These are phyloP conservation scores for Ferdinandea cuprea DNA, from an alignment of 2,888 invertebrate species.

Conservation along the genomic window DNA sequence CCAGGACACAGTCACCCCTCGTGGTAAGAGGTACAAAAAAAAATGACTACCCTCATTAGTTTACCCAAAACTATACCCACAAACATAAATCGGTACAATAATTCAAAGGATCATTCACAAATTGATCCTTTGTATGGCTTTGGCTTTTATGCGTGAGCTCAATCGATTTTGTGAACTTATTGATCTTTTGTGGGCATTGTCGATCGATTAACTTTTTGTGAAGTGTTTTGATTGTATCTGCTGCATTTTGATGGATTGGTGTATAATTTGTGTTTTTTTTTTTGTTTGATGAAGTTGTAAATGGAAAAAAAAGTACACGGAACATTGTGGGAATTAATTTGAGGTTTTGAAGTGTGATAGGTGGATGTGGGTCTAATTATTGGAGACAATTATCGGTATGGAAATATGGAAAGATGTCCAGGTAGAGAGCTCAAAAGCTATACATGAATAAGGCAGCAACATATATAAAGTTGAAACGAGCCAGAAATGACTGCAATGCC, in stretches of 20 bases:
- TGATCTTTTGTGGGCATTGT: conserved; percentile 48
- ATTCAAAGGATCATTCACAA: conserved; percentile 44
- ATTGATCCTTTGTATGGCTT: conserved; percentile 42
- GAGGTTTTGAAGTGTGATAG: no score
- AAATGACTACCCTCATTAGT: conserved; percentile 58
- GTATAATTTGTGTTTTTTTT: no score
- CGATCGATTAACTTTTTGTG: conserved; percentile 52
- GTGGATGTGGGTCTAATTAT: no score
- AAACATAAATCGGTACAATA: conserved; percentile 15
- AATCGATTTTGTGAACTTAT: conserved; percentile 24
- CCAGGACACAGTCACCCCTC: conserved; percentile 59
- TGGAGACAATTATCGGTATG: no score
- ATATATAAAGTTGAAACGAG: no score
- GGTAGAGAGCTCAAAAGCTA: no score
- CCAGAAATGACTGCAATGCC: no score
- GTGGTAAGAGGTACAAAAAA: conserved; percentile 26
- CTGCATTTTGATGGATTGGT: background rate
- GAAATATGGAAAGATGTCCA: no score
- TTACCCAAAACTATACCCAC: conserved; percentile 41
- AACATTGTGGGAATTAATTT: no score
- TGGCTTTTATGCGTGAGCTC: background rate
- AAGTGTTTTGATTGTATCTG: conserved; percentile 53
- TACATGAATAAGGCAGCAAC: no score
- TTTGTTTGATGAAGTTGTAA: no score
- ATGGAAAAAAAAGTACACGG: no score